These are phyloP conservation scores for Eristalis arbustorum DNA, from an alignment of 2,888 invertebrate genomes.

Conservation along the genomic window DNA sequence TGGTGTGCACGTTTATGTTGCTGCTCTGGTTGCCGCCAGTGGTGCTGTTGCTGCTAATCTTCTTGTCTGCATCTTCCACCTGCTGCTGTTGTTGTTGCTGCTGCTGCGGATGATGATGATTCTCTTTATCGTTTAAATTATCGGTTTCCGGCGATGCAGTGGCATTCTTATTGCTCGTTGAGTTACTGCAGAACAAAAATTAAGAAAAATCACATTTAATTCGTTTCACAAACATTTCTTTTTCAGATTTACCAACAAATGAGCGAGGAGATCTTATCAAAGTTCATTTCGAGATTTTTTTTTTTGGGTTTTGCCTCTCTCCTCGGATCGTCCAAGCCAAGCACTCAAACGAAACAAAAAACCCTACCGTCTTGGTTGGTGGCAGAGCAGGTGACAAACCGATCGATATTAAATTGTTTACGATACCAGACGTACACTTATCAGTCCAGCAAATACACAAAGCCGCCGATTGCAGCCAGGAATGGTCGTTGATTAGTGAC, in stretches of 20 bases:
- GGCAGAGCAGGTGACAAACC: constrained; percentile 44
- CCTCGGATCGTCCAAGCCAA: neutral
- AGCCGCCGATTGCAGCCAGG: constrained; percentile 16
- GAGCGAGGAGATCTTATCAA: constrained; percentile 55
- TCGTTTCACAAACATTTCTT: constrained; percentile 12
- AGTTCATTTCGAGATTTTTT: constrained; percentile 49
- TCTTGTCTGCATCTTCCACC: constrained; percentile 61
- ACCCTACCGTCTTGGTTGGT: neutral
- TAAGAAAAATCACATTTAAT: neutral
- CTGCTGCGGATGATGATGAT: constrained; percentile 28
- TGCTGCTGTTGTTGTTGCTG: constrained; percentile 42
- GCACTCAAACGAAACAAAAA: constrained; percentile 17
- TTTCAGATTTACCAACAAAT: constrained; percentile 61
- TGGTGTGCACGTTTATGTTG: constrained; percentile 45
- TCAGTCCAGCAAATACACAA: constrained; percentile 33
- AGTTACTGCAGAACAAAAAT: constrained; percentile 41
- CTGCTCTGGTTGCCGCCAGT: constrained; percentile 26
- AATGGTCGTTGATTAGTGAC: constrained; percentile 48
- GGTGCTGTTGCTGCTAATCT: constrained; percentile 35
- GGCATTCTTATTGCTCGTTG: constrained; percentile 60
- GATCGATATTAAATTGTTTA: constrained; percentile 43
- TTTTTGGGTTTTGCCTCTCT: neutral
- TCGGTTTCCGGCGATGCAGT: constrained; percentile 64
- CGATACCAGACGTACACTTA: constrained; percentile 31
- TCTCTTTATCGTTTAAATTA: constrained; percentile 67